phyloP scores from a whole-genome alignment of 1,140 invertebrate species.

The Brachionus rotundiformis region DNA sequence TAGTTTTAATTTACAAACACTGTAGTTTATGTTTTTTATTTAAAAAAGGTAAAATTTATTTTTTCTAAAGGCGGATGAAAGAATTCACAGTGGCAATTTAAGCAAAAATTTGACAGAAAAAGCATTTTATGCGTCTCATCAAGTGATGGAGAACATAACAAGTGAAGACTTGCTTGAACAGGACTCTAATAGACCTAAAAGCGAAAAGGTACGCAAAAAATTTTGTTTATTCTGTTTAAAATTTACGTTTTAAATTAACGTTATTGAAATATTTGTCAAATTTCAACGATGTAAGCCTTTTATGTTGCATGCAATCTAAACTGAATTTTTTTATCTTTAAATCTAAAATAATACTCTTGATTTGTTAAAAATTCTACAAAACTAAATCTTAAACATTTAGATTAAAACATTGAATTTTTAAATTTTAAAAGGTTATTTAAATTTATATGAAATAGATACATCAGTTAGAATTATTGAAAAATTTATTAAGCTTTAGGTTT shows the following conservation, averaged over 20 bases:
- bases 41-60: not conserved
- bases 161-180: constrained; percentile 12
- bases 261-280: not conserved
- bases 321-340: too few relatives aligned
- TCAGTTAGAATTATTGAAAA: too few relatives aligned
- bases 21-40: not conserved
- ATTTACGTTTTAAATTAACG: not conserved
- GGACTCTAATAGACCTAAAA: not conserved
- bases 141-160: constrained; percentile 20
- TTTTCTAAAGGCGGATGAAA: not conserved
- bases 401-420: too few relatives aligned
- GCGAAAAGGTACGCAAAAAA: not conserved
- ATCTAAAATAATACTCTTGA: too few relatives aligned
- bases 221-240: not conserved
- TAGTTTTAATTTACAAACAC: constrained; percentile 10
- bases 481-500: not conserved
- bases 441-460: too few relatives aligned
- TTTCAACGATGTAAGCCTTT: too few relatives aligned
- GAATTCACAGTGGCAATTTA: constrained; percentile 11
- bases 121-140: not conserved
- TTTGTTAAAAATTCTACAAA: too few relatives aligned
- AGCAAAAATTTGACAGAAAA: constrained; percentile 22
- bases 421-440: too few relatives aligned
- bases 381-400: too few relatives aligned
- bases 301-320: too few relatives aligned